phyloP scores from a whole-genome alignment of 1,140 invertebrate genomes.

The Oscheius sp. region DNA sequence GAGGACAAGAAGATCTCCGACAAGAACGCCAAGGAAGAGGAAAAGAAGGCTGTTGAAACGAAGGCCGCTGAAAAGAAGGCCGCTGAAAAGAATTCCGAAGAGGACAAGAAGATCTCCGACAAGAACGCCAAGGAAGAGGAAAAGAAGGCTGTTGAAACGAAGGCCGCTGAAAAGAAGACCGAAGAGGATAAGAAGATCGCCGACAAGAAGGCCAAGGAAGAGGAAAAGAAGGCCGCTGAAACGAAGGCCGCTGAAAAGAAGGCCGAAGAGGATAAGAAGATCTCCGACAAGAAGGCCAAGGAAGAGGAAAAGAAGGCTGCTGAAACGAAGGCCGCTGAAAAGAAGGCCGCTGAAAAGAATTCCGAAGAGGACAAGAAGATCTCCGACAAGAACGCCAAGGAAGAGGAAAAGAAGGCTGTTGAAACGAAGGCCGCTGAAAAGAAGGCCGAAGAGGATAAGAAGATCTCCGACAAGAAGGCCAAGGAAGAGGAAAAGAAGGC shows the following conservation, averaged over 20 bases:
- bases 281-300: too few relatives aligned
- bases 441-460: slow-evolving; percentile 9
- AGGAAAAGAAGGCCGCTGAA: background rate
- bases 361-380: too few relatives aligned
- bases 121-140: slow-evolving; percentile 15
- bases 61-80: background rate
- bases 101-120: slow-evolving; percentile 16
- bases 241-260: too few relatives aligned
- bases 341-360: too few relatives aligned
- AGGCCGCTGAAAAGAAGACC: slow-evolving; percentile 10
- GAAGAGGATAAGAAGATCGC: too few relatives aligned
- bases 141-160: slow-evolving; percentile 5
- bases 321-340: too few relatives aligned
- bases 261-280: too few relatives aligned
- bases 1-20: background rate
- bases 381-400: slow-evolving; percentile 5
- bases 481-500: too few relatives aligned
- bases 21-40: too few relatives aligned
- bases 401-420: background rate
- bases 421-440: background rate
- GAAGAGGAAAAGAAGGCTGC: too few relatives aligned
- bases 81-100: slow-evolving; percentile 32
- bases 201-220: slow-evolving; percentile 9
- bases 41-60: slow-evolving; percentile 3
- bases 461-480: background rate